Percentiles rank a stretch among this genome's conserved stretches.
Evolutionary conservation across 2,113 vertebrate species (phyloP).

Genomic region (Proterorhinus semilunaris): DNA sequence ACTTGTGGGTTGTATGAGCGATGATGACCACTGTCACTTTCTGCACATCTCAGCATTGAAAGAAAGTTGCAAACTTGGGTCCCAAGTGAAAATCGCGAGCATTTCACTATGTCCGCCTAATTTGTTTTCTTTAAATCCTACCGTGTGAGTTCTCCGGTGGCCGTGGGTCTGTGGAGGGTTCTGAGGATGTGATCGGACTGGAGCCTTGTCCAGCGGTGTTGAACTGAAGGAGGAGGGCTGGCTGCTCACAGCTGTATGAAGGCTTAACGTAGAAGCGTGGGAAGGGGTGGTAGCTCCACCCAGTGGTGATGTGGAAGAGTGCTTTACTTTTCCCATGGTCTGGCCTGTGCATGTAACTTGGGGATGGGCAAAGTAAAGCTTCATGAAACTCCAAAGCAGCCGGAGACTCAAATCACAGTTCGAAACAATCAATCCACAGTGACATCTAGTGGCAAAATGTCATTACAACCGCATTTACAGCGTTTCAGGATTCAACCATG

Average conservation of each 20-base stretch:
- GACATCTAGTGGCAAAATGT: too few relatives aligned
- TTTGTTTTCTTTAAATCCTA: slow-evolving; percentile 56
- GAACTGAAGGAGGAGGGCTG: slow-evolving; percentile 1
- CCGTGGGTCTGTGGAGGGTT: slow-evolving; percentile 4
- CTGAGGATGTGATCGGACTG: slow-evolving; percentile 10
- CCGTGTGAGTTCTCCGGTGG: slow-evolving; percentile 22
- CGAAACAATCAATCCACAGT: too few relatives aligned
- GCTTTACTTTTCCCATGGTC: too few relatives aligned
- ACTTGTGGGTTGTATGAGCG: slow-evolving; percentile 58
- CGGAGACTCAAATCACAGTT: too few relatives aligned
- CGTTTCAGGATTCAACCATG: too few relatives aligned
- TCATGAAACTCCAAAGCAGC: too few relatives aligned
- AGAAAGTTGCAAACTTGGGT: slow-evolving; percentile 19
- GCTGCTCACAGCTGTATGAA: not conserved
- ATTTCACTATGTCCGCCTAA: slow-evolving; percentile 30
- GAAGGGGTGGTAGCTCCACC: too few relatives aligned
- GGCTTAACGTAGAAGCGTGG: too few relatives aligned
- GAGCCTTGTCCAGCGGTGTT: slow-evolving; percentile 12
- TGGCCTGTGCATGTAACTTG: too few relatives aligned
- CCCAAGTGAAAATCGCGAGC: slow-evolving; percentile 6
- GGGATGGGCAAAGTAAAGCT: too few relatives aligned
- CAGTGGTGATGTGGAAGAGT: too few relatives aligned
- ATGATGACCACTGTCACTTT: slow-evolving; percentile 66
- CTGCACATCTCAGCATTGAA: slow-evolving; percentile 70
- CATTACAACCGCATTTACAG: too few relatives aligned